These are phyloP conservation scores for Exaiptasia diaphana DNA, from an alignment of 64 coral and sea anemone species.

Conservation along the genomic window DNA sequence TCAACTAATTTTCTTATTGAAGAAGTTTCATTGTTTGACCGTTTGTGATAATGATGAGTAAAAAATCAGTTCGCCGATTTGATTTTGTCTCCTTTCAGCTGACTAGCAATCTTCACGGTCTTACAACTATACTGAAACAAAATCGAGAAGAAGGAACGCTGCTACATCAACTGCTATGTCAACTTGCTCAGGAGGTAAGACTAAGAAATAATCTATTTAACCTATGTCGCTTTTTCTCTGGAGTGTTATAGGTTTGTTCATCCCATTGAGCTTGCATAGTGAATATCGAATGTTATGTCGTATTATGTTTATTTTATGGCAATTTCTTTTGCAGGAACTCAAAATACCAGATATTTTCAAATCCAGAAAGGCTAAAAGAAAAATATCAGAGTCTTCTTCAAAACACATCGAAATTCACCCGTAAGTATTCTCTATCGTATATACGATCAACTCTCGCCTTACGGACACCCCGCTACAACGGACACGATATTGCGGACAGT, in stretches of 20 bases:
- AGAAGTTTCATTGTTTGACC: too few relatives aligned
- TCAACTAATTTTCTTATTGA: too few relatives aligned
- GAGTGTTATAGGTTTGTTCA: background rate
- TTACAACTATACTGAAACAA: constrained; percentile 20
- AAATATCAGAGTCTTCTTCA: constrained; percentile 39
- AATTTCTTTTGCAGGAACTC: constrained; percentile 46
- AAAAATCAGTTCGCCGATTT: too few relatives aligned
- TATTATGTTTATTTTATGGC: background rate
- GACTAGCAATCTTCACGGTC: constrained; percentile 9
- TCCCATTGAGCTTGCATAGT: background rate
- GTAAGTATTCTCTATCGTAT: constrained; percentile 23
- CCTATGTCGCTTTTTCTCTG: background rate
- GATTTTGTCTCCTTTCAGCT: background rate
- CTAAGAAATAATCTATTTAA: background rate
- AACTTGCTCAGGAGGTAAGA: constrained; percentile 58
- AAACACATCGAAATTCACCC: constrained; percentile 64
- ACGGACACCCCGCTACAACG: too few relatives aligned
- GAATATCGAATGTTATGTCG: background rate
- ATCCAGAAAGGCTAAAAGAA: constrained; percentile 64
- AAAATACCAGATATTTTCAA: constrained; percentile 54
- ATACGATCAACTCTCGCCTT: too few relatives aligned
- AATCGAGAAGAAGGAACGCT: constrained; percentile 14
- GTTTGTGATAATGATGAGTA: too few relatives aligned
- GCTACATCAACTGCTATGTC: constrained; percentile 51
- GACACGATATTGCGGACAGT: too few relatives aligned